A percentile compares a stretch with the other conserved stretches of the same genome.
phyloP scores from a whole-genome alignment of 1,140 invertebrate genomes.

The Oncopodura yosiiana region DNA sequence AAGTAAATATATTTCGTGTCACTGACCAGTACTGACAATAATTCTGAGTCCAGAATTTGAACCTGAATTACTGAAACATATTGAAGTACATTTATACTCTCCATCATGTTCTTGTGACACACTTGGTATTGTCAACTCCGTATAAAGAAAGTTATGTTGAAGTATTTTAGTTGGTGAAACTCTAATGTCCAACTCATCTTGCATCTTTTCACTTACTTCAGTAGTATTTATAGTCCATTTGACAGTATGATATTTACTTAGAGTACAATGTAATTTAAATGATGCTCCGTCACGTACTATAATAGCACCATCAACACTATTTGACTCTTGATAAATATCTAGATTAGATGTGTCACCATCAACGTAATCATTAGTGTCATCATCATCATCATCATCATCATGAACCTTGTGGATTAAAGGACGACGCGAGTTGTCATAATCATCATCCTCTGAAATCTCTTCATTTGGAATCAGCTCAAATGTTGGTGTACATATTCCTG shows the following conservation, averaged over 20 bases:
- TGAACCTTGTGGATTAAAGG: no score
- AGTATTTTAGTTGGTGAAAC: no score
- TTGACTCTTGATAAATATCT: constrained; percentile 1
- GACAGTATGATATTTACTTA: constrained; percentile 12
- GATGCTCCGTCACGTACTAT: constrained; percentile 13
- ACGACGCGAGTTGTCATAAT: no score
- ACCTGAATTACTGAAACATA: constrained; percentile 4
- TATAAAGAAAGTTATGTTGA: constrained; percentile 11
- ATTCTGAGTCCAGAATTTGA: constrained; percentile 20
- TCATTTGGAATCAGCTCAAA: no score
- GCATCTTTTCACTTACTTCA: constrained; percentile 17
- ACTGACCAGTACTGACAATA: constrained; percentile 24
- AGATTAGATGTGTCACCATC: neutral
- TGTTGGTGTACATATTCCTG: no score
- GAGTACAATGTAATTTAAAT: constrained; percentile 17
- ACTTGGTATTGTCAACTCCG: constrained; percentile 16
- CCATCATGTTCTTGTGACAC: constrained; percentile 18
- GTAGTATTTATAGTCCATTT: constrained; percentile 20
- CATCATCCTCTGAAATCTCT: no score
- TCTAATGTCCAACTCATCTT: constrained; percentile 16
- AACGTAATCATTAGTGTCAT: neutral
- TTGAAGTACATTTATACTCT: constrained; percentile 23
- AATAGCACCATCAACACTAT: neutral
- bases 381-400: neutral
- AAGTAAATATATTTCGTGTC: neutral